Conservation (phyloP, 2,113 vertebrate genomes). For the Tragelaphus imberbis region DNA sequence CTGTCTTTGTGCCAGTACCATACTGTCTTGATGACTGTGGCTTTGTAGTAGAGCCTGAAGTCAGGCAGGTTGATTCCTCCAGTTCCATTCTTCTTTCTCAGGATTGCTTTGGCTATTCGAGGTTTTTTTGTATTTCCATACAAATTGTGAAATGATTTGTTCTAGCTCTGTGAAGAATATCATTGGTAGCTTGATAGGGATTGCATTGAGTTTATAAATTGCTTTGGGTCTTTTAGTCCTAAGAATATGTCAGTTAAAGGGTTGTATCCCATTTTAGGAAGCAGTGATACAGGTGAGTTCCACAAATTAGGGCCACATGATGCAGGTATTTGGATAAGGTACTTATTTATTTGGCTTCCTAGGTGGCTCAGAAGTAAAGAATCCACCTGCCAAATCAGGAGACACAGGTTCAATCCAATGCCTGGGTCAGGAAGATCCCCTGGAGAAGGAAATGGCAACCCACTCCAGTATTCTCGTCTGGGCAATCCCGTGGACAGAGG, state of each 20-base stretch:
- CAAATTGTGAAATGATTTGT: too few relatives aligned
- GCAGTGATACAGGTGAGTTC: neutral
- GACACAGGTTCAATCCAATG: neutral
- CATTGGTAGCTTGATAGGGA: too few relatives aligned
- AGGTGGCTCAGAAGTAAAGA: neutral
- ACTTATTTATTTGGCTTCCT: neutral
- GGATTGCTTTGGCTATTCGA: too few relatives aligned
- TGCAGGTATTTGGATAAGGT: neutral
- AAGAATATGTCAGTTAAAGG: neutral
- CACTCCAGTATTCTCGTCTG: neutral
- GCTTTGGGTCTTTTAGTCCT: neutral
- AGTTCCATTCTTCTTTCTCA: too few relatives aligned
- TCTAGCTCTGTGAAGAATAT: too few relatives aligned
- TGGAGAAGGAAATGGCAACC: neutral
- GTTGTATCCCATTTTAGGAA: neutral
- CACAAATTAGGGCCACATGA: neutral
- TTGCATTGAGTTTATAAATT: too few relatives aligned
- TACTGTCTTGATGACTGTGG: too few relatives aligned
- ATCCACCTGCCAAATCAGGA: neutral
- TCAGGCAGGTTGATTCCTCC: too few relatives aligned
- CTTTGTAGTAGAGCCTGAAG: too few relatives aligned
- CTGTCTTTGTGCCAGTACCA: too few relatives aligned
- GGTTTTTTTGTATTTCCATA: too few relatives aligned
- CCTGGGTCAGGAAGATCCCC: neutral
- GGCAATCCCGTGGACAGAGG: neutral